These are phyloP conservation scores for Ylistrum balloti DNA, from an alignment of 1,140 invertebrate genomes.

Conservation along the genomic window DNA sequence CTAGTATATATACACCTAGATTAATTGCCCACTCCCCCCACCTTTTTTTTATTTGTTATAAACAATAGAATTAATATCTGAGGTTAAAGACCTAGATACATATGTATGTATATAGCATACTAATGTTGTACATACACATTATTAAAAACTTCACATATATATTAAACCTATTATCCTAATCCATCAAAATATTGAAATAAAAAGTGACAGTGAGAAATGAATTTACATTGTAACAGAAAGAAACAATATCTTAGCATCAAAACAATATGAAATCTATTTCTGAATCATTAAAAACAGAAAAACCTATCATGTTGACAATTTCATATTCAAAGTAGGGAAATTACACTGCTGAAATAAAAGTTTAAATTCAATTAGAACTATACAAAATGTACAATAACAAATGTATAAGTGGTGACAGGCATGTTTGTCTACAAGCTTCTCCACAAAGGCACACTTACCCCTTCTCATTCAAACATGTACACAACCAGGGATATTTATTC, in stretches of 20 bases:
- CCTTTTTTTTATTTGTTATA: neutral
- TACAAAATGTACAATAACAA: neutral
- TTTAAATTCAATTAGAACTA: neutral
- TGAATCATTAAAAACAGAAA: too few species aligned
- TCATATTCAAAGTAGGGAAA: too few species aligned
- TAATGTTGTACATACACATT: neutral
- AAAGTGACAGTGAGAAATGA: neutral
- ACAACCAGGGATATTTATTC: neutral
- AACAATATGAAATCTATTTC: too few species aligned
- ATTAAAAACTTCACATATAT: neutral
- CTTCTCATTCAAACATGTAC: neutral
- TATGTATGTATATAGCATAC: neutral
- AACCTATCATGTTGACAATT: too few species aligned
- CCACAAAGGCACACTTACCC: neutral
- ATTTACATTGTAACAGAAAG: neutral
- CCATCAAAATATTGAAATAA: slow-evolving; percentile 40
- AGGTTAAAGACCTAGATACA: neutral
- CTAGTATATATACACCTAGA: neutral
- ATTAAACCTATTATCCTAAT: neutral
- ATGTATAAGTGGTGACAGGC: too few species aligned
- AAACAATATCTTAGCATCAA: neutral
- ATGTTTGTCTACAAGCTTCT: too few species aligned
- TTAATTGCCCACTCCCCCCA: neutral
- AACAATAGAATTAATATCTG: slow-evolving; percentile 35
- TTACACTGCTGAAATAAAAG: neutral